Base-by-base conservation (phyloP, 2,888 invertebrate genomes). In the Spicauda simplicius region DNA sequence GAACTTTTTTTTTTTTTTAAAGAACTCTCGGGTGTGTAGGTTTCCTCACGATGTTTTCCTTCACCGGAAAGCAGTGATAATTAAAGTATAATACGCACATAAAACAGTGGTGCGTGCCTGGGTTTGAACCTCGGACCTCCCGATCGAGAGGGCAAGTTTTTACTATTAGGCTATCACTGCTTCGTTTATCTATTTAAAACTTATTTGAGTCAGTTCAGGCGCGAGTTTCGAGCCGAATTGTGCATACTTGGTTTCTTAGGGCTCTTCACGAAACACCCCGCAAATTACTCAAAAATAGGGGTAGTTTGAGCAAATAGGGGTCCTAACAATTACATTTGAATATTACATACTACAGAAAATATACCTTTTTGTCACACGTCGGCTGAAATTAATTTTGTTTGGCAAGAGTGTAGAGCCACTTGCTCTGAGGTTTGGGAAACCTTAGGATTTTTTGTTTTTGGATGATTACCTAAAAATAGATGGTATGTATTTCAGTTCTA, bases 331-430 rank as follows among this genome's bases (percentile, higher is more conserved):
- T 60, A 61, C 66, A 66, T 66, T 66, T 66, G 66, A 66, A 66
- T 66, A 66, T 66, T 66, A 66, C 66, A 66, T 66, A 66, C 66
- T 66, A 66, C 60, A 66, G 66, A 66, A 61, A 61, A 66, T 66
- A 66, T 61, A 66, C 66, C 55, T 66, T 65, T 60, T 66, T 66
- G 55, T 53, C 66, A 60, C 48, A 60, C 60, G 60, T 66, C 19
- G 59, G 66, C 66, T 55, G 50, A 61, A 66, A 61, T 66, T 66
- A 60, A 61, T 66, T 61, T 41, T 61, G 60, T 48, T 55, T 55
- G 48, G 37, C 60, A 25, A 55, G 55, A 50, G 33, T 12, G 33
- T n/a, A 14, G 60, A 25, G 18, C 12, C 19, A 18, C 33, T 18
- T 11, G n/a, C 48, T 30, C 30, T 20, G 25, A 45, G 11, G 11